Conservation (phyloP, 1,140 invertebrate species). For the Gryon sp. region DNA sequence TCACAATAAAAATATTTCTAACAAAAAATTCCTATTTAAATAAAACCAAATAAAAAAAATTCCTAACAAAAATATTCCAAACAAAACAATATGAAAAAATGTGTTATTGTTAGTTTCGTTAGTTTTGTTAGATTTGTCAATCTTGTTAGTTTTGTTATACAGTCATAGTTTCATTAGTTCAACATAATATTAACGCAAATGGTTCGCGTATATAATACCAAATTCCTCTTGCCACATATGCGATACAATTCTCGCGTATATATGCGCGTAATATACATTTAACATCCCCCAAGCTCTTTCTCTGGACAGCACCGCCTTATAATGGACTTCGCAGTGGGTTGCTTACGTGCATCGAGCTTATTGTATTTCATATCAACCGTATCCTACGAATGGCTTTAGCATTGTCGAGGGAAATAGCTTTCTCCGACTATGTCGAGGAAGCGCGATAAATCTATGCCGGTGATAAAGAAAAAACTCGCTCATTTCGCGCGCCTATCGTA, state of each 20-base stretch:
- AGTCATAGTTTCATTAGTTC: no score
- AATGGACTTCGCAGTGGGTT: conserved; percentile 22
- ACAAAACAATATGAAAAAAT: no score
- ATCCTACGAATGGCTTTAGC: conserved; percentile 4
- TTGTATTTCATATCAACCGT: conserved; percentile 49
- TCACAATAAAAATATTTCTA: no score
- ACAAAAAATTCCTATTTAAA: no score
- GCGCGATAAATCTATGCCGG: conserved; percentile 24
- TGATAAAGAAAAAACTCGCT: conserved; percentile 23
- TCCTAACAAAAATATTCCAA: no score
- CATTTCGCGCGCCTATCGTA: conserved; percentile 17
- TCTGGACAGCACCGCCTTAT: conserved; percentile 5
- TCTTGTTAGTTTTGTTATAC: no score
- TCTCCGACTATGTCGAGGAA: conserved; percentile 19
- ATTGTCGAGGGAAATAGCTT: conserved; percentile 35
- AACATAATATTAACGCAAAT: no score
- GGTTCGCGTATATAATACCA: no score
- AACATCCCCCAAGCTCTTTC: conserved; percentile 25
- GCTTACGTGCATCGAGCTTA: conserved; percentile 44
- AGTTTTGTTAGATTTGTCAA: no score
- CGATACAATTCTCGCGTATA: conserved; percentile 6
- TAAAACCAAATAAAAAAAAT: no score
- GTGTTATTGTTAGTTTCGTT: no score
- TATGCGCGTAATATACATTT: conserved; percentile 23
- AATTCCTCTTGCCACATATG: no score